Evolutionary conservation across 2,888 invertebrate species (phyloP), one percentile per base, ranked within the genome.

Genomic region (Synergus itoensis): DNA sequence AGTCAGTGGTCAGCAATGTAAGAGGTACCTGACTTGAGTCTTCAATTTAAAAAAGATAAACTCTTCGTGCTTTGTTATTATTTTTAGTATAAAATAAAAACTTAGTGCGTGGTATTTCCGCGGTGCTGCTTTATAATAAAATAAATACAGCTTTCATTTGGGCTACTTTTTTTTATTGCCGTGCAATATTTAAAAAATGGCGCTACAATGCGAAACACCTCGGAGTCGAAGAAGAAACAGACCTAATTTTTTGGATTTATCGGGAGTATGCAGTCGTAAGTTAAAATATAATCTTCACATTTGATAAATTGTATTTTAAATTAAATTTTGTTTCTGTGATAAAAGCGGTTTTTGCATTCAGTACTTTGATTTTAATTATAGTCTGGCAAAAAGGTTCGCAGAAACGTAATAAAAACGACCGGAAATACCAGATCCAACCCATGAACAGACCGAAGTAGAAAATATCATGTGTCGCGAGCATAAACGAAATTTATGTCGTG

Each of bases 201-300:
- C 85, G 45, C 81, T 83, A 69, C 87, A 88, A 76, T 86, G 84
- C 65, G 86, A 86, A 40, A 89, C 89, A 0, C 90, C 90, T 18
- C 88, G 87, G 65, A 85, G 86, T 41, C 86, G 87, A 78, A 86
- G 90, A 79, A 88, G 87, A 63, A 86, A 88, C 78, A 86, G 91
- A 64, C 91, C 92, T 57, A 88, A 85, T 69, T 91, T 91, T 85
- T 86, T 92, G 81, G 90, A 92, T 86, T 87, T 92, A 67, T 89
- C 89, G 64, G 89, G 87, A 67, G 82, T 84, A n/a, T 79, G 85
- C 79, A 83, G 80, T 77, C 86, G 89, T 89, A 85, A 89, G 89
- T 88, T 67, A 11, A n/a, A 43, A 43, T n/a, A 64, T 40, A 64
- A 40, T 43, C 12, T 43, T 9, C 36, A 36, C 5, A 5, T 36